These are phyloP conservation scores for Pocota personata DNA, from an alignment of 2,888 invertebrate species.

Conservation along the genomic window DNA sequence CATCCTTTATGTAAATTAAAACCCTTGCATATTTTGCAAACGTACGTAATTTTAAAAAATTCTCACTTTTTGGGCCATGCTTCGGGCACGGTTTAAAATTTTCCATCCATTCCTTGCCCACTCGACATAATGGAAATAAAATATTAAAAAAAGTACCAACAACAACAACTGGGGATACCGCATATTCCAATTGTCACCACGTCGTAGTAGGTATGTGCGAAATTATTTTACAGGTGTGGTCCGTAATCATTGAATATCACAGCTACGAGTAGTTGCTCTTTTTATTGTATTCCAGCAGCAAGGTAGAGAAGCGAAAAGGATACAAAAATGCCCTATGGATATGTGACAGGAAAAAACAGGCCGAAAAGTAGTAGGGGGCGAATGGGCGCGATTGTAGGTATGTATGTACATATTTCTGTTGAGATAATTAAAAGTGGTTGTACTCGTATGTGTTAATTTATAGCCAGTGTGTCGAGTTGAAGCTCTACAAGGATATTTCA, in stretches of 20 bases:
- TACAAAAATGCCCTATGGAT: conserved; percentile 21
- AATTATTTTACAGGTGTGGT: conserved; percentile 62
- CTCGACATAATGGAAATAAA: conserved; percentile 28
- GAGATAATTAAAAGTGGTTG: conserved; percentile 64
- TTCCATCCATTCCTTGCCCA: too few species aligned
- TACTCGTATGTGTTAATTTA: conserved; percentile 47
- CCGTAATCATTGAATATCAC: conserved; percentile 53
- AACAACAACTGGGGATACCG: not conserved
- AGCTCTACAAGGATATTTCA: conserved; percentile 33
- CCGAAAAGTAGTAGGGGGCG: not conserved
- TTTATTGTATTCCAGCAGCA: not conserved
- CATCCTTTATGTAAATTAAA: conserved; percentile 65
- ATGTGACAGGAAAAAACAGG: conserved; percentile 33
- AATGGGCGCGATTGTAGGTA: not conserved
- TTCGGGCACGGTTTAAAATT: not conserved
- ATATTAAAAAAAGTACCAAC: conserved; percentile 15
- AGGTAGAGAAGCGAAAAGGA: not conserved
- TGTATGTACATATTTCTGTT: conserved; percentile 10
- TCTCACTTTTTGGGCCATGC: conserved; percentile 6
- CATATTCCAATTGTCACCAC: conserved; percentile 39
- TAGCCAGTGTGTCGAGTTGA: conserved; percentile 12
- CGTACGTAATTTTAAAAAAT: conserved; percentile 4
- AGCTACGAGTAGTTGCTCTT: not conserved
- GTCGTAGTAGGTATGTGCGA: conserved; percentile 6
- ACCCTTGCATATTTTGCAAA: conserved; percentile 53